A percentile compares a stretch with the other conserved stretches of the same genome.
phyloP scores from a whole-genome alignment of 2,113 vertebrate genomes.

The Neodon shergylaensis region DNA sequence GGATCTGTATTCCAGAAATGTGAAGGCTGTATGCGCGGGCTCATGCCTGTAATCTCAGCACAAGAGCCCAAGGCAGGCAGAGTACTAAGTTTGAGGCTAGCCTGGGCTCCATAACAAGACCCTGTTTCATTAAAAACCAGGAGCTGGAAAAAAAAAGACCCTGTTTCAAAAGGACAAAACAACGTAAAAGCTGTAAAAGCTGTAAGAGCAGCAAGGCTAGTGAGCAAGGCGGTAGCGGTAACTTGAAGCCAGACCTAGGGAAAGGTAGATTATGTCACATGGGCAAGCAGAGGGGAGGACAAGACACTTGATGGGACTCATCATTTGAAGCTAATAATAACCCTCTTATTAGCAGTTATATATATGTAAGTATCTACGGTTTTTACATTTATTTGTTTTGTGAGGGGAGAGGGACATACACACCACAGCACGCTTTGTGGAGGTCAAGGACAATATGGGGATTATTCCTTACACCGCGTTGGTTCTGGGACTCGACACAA shows the following conservation, averaged over 20 bases:
- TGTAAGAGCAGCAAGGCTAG: too few relatives aligned
- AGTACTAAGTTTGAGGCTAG: neutral
- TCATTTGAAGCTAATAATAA: neutral
- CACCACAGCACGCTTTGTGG: neutral
- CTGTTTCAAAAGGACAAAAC: neutral
- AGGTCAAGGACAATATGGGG: neutral
- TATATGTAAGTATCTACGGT: neutral
- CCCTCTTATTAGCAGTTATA: neutral
- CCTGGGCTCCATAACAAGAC: neutral
- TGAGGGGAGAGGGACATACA: neutral
- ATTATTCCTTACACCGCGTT: neutral
- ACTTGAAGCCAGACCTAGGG: neutral
- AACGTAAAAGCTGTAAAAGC: neutral
- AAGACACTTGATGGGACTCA: neutral
- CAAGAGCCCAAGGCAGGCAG: neutral
- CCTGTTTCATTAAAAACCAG: neutral
- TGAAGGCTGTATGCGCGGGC: neutral
- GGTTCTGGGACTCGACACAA: neutral
- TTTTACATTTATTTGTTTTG: neutral
- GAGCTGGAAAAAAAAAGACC: too few relatives aligned
- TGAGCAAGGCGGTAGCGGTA: neutral
- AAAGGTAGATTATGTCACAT: neutral
- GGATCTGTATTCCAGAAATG: neutral
- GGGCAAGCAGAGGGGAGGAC: neutral
- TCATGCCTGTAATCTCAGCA: neutral